phyloP scores from a whole-genome alignment of 1,140 invertebrate genomes.

The Drosophila pallidifrons region DNA sequence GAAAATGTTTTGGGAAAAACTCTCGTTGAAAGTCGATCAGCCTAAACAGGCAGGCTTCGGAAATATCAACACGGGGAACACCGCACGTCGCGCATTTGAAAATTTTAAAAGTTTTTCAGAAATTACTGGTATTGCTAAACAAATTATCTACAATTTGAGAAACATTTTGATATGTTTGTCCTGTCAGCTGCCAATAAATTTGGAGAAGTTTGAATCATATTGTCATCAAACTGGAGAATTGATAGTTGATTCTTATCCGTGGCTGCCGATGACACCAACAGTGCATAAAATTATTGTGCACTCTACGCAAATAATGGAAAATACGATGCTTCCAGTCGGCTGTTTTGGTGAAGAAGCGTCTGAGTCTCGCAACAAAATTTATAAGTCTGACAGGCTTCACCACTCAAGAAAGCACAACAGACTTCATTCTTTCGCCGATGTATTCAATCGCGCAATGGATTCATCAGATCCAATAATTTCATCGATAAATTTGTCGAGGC shows the following conservation, averaged over 20 bases:
- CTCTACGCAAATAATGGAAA: background rate
- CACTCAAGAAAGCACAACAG: too few species aligned
- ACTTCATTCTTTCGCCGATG: too few species aligned
- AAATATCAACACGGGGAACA: slow-evolving; percentile 2
- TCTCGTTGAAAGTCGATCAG: slow-evolving; percentile 14
- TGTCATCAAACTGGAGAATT: too few species aligned
- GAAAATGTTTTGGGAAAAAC: slow-evolving; percentile 20
- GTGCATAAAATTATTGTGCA: slow-evolving; percentile 17
- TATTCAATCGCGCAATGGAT: too few species aligned
- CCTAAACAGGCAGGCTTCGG: slow-evolving; percentile 10
- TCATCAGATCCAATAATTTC: too few species aligned
- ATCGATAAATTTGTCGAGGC: too few species aligned
- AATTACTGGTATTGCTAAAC: background rate
- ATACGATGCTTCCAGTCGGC: slow-evolving; percentile 13
- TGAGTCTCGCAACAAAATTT: too few species aligned
- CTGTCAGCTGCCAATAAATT: slow-evolving; percentile 1
- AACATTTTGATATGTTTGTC: background rate
- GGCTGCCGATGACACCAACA: slow-evolving; percentile 2
- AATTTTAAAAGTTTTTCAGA: slow-evolving; percentile 7
- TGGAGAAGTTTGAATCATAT: too few species aligned
- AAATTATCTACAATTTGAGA: slow-evolving; percentile 9
- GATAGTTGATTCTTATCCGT: too few species aligned
- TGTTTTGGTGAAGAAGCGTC: too few species aligned
- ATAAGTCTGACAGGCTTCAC: too few species aligned
- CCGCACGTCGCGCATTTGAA: slow-evolving; percentile 15